Conservation (phyloP, 2,113 vertebrate genomes). For the Polypterus bichir region DNA sequence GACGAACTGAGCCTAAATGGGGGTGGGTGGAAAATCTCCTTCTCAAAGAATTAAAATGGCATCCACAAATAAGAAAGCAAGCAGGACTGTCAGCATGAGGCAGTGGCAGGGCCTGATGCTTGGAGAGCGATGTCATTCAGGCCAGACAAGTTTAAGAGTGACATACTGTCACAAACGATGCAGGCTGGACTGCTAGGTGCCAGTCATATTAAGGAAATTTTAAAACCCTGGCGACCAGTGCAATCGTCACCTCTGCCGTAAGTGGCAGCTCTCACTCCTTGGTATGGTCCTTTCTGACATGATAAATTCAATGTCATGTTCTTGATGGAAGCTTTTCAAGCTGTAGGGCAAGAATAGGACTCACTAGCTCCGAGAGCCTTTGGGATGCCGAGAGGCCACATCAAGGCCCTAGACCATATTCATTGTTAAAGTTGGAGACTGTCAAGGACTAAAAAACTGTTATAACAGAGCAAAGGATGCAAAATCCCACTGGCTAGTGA, state of each 20-base stretch:
- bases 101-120: conserved; percentile 7
- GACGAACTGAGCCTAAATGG: too few species aligned
- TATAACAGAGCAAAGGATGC: conserved; percentile 33
- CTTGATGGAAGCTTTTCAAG: conserved; percentile 60
- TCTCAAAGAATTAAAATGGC: too few species aligned
- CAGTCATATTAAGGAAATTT: conserved; percentile 61
- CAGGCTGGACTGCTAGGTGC: conserved; percentile 56
- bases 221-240: conserved; percentile 37
- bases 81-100: neutral
- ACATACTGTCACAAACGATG: conserved; percentile 74
- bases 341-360: conserved; percentile 36
- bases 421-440: conserved; percentile 27
- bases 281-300: conserved; percentile 56
- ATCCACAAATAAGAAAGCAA: neutral
- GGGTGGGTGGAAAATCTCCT: too few species aligned
- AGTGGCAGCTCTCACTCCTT: conserved; percentile 69
- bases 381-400: conserved; percentile 49
- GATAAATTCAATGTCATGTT: conserved; percentile 56
- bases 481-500: conserved; percentile 41
- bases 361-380: conserved; percentile 48
- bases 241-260: conserved; percentile 59
- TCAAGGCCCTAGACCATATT: conserved; percentile 24
- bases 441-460: conserved; percentile 27
- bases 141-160: conserved; percentile 51
- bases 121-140: conserved; percentile 43